phyloP scores from a whole-genome alignment of 2,797 vertebrate genomes.

The Pempheris klunzingeri region DNA sequence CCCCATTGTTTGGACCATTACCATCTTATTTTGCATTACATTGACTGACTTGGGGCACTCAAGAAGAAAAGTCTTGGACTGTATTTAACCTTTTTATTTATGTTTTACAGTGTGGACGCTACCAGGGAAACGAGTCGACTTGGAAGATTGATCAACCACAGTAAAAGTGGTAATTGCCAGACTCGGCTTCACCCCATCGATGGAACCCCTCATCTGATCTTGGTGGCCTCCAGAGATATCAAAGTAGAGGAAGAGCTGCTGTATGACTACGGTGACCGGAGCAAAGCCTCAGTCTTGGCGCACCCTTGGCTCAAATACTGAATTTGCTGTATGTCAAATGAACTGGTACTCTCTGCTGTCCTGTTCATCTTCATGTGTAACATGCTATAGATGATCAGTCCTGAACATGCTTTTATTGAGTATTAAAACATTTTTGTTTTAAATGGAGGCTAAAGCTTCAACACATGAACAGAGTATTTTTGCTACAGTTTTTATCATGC shows the following conservation, averaged over 20 bases:
- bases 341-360: slow-evolving; percentile 13
- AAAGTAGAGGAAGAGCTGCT: slow-evolving; percentile 91
- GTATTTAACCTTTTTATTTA: not conserved
- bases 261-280: slow-evolving; percentile 96
- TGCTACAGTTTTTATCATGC: slow-evolving; percentile 65
- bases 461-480: slow-evolving; percentile 64
- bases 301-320: slow-evolving; percentile 95
- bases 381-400: not conserved
- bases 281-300: slow-evolving; percentile 91
- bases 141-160: slow-evolving; percentile 95
- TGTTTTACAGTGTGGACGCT: slow-evolving; percentile 90
- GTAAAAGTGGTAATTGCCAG: slow-evolving; percentile 95
- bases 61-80: not conserved
- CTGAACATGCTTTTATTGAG: slow-evolving; percentile 24
- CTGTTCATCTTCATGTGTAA: slow-evolving; percentile 25
- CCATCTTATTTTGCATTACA: too few species aligned
- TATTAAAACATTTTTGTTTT: slow-evolving; percentile 63
- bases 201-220: slow-evolving; percentile 92
- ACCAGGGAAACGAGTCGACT: slow-evolving; percentile 91
- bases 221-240: slow-evolving; percentile 94
- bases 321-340: slow-evolving; percentile 29
- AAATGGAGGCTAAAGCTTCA: slow-evolving; percentile 78
- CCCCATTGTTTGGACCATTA: too few species aligned
- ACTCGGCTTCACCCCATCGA: slow-evolving; percentile 92
- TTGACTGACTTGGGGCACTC: too few species aligned